These are phyloP conservation scores for Aptenodytes forsteri DNA, from an alignment of 2,113 vertebrate genomes.

Conservation along the genomic window DNA sequence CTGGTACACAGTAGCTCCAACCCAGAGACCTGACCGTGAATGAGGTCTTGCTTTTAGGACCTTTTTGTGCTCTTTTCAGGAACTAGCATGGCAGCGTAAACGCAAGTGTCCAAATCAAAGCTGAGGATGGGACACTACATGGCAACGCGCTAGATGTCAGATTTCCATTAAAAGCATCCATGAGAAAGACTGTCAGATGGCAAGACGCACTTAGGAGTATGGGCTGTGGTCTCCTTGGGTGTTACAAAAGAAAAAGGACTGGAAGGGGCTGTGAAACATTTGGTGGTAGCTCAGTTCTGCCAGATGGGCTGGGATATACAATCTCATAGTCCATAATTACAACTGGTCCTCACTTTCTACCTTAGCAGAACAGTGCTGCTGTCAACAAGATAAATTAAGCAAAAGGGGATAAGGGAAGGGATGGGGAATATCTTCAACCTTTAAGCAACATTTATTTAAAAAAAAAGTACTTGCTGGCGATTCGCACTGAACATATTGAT, in stretches of 20 bases:
- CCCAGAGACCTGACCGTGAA: not conserved
- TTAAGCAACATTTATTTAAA: not conserved
- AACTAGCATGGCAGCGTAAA: not conserved
- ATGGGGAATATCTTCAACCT: not conserved
- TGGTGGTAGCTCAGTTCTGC: not conserved
- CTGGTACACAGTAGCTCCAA: not conserved
- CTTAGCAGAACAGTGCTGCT: not conserved
- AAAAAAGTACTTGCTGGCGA: not conserved
- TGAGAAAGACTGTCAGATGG: not conserved
- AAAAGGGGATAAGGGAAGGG: not conserved
- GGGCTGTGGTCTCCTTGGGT: not conserved
- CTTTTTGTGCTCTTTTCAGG: not conserved
- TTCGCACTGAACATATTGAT: slow-evolving; percentile 24
- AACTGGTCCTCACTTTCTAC: not conserved
- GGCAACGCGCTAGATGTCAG: not conserved
- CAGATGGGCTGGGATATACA: not conserved
- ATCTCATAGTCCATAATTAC: not conserved
- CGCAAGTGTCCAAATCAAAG: not conserved
- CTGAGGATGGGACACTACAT: not conserved
- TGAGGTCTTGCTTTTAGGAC: not conserved
- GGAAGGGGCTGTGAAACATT: not conserved
- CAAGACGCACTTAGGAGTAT: not conserved
- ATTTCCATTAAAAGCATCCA: not conserved
- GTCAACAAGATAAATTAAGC: not conserved
- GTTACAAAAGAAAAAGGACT: not conserved